Evolutionary conservation across 2,113 vertebrate genomes (phyloP).

Genomic region (Toxostoma redivivum): DNA sequence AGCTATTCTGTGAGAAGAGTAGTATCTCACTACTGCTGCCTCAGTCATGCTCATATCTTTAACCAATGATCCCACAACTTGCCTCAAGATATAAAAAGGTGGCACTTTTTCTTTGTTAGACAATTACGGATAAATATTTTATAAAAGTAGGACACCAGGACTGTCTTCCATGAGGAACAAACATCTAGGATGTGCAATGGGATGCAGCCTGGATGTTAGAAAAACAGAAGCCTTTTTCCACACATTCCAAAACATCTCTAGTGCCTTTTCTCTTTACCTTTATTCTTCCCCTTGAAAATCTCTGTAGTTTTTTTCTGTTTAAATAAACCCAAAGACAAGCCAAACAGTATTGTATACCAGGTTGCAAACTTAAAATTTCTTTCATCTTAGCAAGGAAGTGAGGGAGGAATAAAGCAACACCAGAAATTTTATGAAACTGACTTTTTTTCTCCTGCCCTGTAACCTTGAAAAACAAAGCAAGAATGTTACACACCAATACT

Average conservation of each 20-base stretch:
- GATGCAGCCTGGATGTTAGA: neutral
- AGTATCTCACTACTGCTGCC: neutral
- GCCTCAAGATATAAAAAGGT: neutral
- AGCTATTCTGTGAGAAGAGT: neutral
- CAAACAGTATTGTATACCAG: neutral
- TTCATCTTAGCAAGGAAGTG: neutral
- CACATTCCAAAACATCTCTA: neutral
- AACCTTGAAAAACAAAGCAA: conserved; percentile 23
- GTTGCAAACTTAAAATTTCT: neutral
- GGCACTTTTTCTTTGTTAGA: neutral
- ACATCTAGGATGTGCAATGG: accelerated
- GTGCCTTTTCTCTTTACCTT: neutral
- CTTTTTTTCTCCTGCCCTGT: neutral
- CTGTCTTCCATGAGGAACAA: neutral
- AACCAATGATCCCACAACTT: neutral
- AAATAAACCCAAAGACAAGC: neutral
- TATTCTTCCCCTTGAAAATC: neutral
- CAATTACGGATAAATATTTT: neutral
- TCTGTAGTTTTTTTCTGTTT: neutral
- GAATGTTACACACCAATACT: neutral
- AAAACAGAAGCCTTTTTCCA: neutral
- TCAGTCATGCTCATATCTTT: neutral
- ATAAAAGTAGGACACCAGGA: neutral
- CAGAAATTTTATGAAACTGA: neutral
- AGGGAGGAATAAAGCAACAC: neutral